These are phyloP conservation scores for Sebastiscus tertius DNA, from an alignment of 2,797 vertebrate genomes.

Conservation along the genomic window DNA sequence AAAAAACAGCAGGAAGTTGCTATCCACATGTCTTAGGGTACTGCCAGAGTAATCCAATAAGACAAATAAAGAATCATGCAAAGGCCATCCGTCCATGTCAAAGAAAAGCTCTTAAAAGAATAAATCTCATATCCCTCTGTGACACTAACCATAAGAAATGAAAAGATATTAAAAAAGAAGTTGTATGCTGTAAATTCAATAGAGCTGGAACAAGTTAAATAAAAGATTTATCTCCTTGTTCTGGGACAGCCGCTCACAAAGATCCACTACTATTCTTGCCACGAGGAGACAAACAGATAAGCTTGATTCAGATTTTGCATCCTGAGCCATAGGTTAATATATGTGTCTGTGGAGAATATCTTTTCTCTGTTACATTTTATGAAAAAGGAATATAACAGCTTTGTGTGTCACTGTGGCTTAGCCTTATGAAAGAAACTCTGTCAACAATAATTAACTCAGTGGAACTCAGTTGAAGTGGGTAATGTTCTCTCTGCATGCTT, in stretches of 20 bases:
- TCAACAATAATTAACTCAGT: conserved; percentile 22
- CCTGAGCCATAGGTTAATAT: background rate
- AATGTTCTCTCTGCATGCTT: background rate
- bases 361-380: background rate
- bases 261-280: background rate
- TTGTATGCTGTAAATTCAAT: background rate
- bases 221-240: conserved; percentile 10
- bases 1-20: background rate
- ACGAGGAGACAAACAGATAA: background rate
- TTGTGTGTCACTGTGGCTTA: conserved; percentile 1
- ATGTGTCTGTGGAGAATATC: background rate
- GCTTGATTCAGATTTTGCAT: background rate
- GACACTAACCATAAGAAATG: background rate
- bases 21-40: background rate
- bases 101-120: background rate
- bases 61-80: background rate
- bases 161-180: background rate
- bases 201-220: background rate
- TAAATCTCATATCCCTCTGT: background rate
- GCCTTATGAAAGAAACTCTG: conserved; percentile 7
- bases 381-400: background rate
- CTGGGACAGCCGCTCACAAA: background rate
- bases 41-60: background rate
- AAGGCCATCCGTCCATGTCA: background rate
- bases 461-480: background rate